Evolutionary conservation across 2,113 vertebrate genomes (phyloP), one percentile per base, ranked within the genome.

Genomic region (Channa maculata): DNA sequence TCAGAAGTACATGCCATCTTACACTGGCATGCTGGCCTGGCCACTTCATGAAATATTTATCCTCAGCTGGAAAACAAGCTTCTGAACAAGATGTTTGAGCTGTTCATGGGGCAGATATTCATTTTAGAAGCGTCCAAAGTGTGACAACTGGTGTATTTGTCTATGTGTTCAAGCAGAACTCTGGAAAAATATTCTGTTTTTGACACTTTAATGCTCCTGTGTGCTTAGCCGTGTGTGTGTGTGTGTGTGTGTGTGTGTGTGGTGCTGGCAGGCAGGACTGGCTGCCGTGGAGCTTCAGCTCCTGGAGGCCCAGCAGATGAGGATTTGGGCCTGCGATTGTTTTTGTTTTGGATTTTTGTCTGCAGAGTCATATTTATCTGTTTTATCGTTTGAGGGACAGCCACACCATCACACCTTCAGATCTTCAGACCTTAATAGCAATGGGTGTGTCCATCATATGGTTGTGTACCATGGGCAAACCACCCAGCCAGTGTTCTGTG

Each of bases 21-120:
- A 3, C 59, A 51, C 77, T 4, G 71, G 68, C 53, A 43, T 10
- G 68, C 10, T 41, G 38, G 46, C 65, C 63, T 39, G 57, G 15
- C 8, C 3, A 1, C 11, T 24, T 3, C 34, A 48, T 79, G 38
- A 77, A 85, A 78, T 80, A 82, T 82, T 78, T 50, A 85, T 79
- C 48, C 49, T 6, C 57, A 14, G 9, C 2, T 50, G 15, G 71
- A 36, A 52, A 57, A 51, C 38, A 51, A 66, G 63, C n/a, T 37
- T 7, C 71, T 59, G 52, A 4, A 1, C 45, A n/a, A 52, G 15
- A 34, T 3, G 37, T 45, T 63, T n/a, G 2, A 0, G 58, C 5
- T 33, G 52, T n/a, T 70, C 1, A 62, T 0, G 3, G 49, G 48
- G 6, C 70, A 69, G 58, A 69, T 64, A 53, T 78, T 78, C n/a